Base-by-base conservation (phyloP, 2,888 invertebrate species). In the Idaea dimidiata region DNA sequence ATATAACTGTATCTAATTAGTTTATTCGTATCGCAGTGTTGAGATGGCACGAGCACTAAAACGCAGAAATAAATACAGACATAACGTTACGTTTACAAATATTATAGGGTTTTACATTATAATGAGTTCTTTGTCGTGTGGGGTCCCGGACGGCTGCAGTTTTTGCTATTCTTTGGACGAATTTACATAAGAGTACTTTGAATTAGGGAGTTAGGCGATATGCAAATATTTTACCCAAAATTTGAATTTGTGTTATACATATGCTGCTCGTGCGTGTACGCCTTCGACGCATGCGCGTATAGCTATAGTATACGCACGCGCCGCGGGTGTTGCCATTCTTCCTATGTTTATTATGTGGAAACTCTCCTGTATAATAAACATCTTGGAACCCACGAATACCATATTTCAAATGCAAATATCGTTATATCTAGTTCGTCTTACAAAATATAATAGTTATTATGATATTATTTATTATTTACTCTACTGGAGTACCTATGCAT, bases 151-250 rank as follows among this genome's bases (percentile, higher is more conserved):
- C 87, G 87, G 87, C 83, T 87, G 90, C 85, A 86, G 84, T 87
- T 88, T 72, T 86, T 82, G 81, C 86, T 85, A 85, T 87, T 86
- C 88, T 83, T 75, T 73, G 72, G 72, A 73, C 74, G 74, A 76
- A 91, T 92, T 91, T 88, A 89, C 90, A 91, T 92, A 84, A 86
- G 83, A 91, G 83, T 84, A 81, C 81, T 77, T 76, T 76, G 78
- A 81, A 84, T 89, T 88, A 84, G 89, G 89, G 89, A 83, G 88
- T 89, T 88, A 88, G 87, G 86, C 87, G 91, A 91, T 92, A 92
- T 92, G 91, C 91, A 92, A 92, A 91, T 91, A 91, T 91, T 89
- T 90, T 81, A 82, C 87, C 85, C 75, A 84, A 86, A 24, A 86
- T 87, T 87, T 81, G 77, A 88, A 88, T 86, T 81, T 77, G 74